Conservation (phyloP, 1,140 invertebrate species). For the Araneus ventricosus region DNA sequence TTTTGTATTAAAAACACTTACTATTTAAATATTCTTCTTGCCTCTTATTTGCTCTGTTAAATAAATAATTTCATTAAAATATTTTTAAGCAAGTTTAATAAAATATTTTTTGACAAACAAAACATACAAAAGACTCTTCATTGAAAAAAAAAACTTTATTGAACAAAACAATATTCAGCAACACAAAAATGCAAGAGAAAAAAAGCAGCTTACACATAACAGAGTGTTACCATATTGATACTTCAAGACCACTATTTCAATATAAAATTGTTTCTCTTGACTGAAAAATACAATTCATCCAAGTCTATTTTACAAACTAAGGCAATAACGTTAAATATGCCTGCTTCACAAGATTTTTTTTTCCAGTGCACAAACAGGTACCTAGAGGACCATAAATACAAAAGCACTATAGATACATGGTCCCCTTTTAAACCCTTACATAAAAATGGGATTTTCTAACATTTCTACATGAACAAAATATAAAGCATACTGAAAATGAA, state of each 20-base stretch:
- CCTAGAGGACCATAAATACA: background rate
- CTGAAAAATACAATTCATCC: constrained; percentile 6
- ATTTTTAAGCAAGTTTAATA: too few relatives aligned
- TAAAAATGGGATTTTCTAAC: background rate
- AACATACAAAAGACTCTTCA: background rate
- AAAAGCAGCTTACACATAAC: constrained; percentile 10
- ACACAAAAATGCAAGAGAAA: constrained; percentile 20
- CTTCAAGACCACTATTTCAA: background rate
- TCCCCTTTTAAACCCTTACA: background rate
- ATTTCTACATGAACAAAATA: constrained; percentile 14
- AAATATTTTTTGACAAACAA: background rate
- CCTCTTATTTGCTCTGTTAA: too few relatives aligned
- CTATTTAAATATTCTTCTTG: too few relatives aligned
- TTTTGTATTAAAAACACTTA: too few relatives aligned
- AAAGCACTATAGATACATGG: background rate
- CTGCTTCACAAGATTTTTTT: background rate
- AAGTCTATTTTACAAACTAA: constrained; percentile 34
- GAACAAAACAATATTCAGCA: background rate
- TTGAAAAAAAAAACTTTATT: constrained; percentile 30
- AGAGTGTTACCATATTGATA: background rate
- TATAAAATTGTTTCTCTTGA: constrained; percentile 8
- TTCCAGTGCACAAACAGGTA: constrained; percentile 1
- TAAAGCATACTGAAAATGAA: background rate
- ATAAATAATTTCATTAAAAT: too few relatives aligned
- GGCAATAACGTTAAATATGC: background rate